Base-by-base conservation (phyloP, 2,113 vertebrate species). In the Psittacus erithacus region DNA sequence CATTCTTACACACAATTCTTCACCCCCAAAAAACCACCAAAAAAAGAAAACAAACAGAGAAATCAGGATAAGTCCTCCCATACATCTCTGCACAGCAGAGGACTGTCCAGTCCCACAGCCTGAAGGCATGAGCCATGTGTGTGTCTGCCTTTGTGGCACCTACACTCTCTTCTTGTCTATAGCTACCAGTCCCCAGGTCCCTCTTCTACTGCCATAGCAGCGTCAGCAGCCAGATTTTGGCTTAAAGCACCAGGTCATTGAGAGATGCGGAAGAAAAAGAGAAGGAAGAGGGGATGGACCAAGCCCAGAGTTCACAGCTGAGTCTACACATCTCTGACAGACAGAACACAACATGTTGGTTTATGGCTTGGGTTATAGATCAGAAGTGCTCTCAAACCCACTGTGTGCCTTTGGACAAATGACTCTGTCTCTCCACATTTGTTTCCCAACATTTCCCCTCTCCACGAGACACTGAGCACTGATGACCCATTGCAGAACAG, bases 1-100 rank as follows among this genome's bases (percentile, higher is more conserved):
- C n/a, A 74, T 70, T 69, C 27, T 60, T 20, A 41, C 14, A 23
- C 41, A 25, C 24, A 80, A 25, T 35, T n/a, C 10, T 27, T 10
- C 5, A 1, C 13, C 19, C 20, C 8, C 3, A 1, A 33, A 29
- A 64, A 68, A 9, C 0, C 17, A 39, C 14, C 16, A 25, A 60
- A 88, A 11, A 15, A 52, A 70, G 57, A 77, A 39, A 70, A 1
- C 9, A 60, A 84, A 49, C 1, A 12, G 23, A 88, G 27, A 67
- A 92, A 62, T 29, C 27, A 33, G 31, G 27, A 63, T 8, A 75
- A 44, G 7, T 29, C 52, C 43, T 89, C 38, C 39, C 39, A 69
- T 65, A 76, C n/a, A 69, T 5, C 39, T 60, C 55, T 50, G 43
- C 46, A 53, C 2, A 70, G 83, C 73, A 83, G n/a, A 23, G 38